Evolutionary conservation across 2,888 invertebrate species (phyloP), one percentile per base, ranked within the genome.

Genomic region (Microctonus aethiopoides): DNA sequence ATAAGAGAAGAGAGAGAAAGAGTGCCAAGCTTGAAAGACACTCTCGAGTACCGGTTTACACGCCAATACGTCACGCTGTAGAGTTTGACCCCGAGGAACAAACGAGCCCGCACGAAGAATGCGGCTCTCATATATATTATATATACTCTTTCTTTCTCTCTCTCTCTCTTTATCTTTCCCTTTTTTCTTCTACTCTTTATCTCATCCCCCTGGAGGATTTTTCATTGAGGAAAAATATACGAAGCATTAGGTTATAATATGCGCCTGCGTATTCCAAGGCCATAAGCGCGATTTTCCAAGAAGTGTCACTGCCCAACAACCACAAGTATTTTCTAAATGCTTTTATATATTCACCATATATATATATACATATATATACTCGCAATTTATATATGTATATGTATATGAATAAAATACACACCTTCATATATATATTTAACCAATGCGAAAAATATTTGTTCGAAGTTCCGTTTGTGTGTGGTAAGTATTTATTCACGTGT

Each of bases 401-500:
- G 7, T 56, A 7, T 32, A 29, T 32, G 26, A 16, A 56, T 56
- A n/a, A 56, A 56, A 56, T 56, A 26, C 56, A 26, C 56, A 29
- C 32, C 13, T 56, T 56, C 34, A 59, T 34, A 34, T 16, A 59
- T 16, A 32, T 59, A 57, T 32, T n/a, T n/a, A n/a, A 32, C 20
- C 10, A 20, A 36, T 59, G 34, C 13, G 32, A 16, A 59, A 59
- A 59, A 34, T 29, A 59, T 26, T 26, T n/a, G 2, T 16, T 7
- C 10, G 57, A 32, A 29, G 57, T 36, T 34, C 20, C 60, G 9
- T 34, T 36, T 34, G 36, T 36, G 11, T 32, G 60, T 32, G 32
- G 29, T 29, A 20, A 34, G 56, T 68, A 68, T 68, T 69, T 69
- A 63, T 64, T 59, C 68, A 69, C 63, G 52, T 63, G 64, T 63